phyloP scores from a whole-genome alignment of 2,797 vertebrate genomes.

The Apodemus agrarius region DNA sequence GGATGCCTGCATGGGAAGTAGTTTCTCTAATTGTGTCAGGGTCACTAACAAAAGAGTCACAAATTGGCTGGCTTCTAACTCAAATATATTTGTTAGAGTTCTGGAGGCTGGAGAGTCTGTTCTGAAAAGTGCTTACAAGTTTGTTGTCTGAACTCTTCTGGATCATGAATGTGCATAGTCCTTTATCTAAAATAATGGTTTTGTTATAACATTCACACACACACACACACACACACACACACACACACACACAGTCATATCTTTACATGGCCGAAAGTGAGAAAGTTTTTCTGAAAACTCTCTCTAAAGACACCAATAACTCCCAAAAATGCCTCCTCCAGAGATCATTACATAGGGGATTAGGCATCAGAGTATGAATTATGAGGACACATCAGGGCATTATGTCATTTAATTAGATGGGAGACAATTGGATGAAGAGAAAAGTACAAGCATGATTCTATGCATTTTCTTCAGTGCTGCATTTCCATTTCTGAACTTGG shows the following conservation, averaged over 20 bases:
- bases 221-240: not conserved
- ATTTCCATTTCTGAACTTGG: constrained; percentile 10
- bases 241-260: not conserved
- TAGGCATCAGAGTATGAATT: not conserved
- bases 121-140: not conserved
- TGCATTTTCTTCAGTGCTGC: not conserved
- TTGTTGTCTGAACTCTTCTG: not conserved
- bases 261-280: not conserved
- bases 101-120: not conserved
- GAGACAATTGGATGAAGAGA: not conserved
- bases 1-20: not conserved
- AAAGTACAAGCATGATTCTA: not conserved
- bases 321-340: not conserved
- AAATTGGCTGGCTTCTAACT: not conserved
- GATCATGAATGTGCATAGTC: not conserved
- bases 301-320: not conserved
- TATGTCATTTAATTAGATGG: not conserved
- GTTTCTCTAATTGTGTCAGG: not conserved
- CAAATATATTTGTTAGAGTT: not conserved
- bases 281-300: not conserved
- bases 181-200: not conserved
- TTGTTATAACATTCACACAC: not conserved
- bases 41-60: not conserved
- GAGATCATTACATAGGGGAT: not conserved
- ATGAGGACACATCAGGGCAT: not conserved